Percentiles rank a stretch among this genome's conserved stretches.
These are phyloP conservation scores for Anoplopoma fimbria DNA, from an alignment of 2,113 vertebrate genomes.

Conservation along the genomic window DNA sequence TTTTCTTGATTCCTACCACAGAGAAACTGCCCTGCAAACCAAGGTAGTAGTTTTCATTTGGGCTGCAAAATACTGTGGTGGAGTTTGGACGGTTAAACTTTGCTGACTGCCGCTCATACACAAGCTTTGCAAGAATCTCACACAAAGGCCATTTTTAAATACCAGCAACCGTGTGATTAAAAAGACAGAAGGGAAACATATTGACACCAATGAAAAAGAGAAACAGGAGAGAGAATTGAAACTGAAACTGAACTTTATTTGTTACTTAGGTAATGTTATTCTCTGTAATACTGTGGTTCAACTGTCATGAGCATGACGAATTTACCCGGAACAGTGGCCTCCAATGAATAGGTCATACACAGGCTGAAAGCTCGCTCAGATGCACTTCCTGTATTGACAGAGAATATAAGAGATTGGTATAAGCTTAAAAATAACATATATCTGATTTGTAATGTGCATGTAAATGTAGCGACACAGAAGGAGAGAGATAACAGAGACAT, in stretches of 20 bases:
- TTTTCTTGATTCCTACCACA: constrained; percentile 27
- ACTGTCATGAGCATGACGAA: not conserved
- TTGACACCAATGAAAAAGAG: not conserved
- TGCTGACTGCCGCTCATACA: not conserved
- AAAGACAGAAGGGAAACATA: not conserved
- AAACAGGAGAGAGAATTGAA: constrained; percentile 33
- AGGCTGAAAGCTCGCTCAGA: not conserved
- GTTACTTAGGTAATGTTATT: not conserved
- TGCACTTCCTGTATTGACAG: not conserved
- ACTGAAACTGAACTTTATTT: constrained; percentile 34
- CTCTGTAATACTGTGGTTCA: not conserved
- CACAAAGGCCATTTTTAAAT: constrained; percentile 4
- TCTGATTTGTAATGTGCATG: constrained; percentile 5
- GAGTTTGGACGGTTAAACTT: constrained; percentile 21
- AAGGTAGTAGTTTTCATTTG: constrained; percentile 21
- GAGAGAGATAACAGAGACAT: constrained; percentile 28
- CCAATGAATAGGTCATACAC: not conserved
- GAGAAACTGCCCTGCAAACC: constrained; percentile 19
- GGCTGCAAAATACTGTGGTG: constrained; percentile 12
- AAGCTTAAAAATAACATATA: not conserved
- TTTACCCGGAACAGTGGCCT: not conserved
- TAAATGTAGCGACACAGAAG: constrained; percentile 11
- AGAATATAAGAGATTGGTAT: not conserved
- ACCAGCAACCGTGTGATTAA: constrained; percentile 6
- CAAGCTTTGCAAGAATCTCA: constrained; percentile 5